These are phyloP conservation scores for Heliangelus exortis DNA, from an alignment of 2,797 vertebrate species.

Conservation along the genomic window DNA sequence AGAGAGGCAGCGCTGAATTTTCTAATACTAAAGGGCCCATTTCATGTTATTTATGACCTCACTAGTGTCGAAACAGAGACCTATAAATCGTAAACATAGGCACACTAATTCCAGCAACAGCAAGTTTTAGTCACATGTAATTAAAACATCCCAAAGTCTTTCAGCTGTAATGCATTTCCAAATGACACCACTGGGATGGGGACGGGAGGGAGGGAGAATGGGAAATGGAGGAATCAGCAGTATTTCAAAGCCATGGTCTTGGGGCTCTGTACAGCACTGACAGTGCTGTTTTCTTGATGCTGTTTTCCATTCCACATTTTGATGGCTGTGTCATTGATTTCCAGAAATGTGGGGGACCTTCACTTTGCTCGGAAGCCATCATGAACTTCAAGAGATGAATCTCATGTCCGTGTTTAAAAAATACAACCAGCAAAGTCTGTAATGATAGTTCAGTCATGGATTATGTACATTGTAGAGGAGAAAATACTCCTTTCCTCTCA, in stretches of 20 bases:
- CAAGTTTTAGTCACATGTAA: conserved; percentile 80
- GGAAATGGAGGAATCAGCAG: conserved; percentile 68
- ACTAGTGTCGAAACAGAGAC: conserved; percentile 69
- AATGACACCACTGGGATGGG: conserved; percentile 74
- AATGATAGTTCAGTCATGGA: not conserved
- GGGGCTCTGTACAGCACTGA: not conserved
- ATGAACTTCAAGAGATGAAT: not conserved
- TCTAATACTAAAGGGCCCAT: conserved; percentile 78
- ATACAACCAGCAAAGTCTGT: not conserved
- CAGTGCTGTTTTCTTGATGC: not conserved
- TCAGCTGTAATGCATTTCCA: conserved; percentile 78
- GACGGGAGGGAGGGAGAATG: conserved; percentile 1
- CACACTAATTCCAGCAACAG: conserved; percentile 75
- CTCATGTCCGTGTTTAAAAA: not conserved
- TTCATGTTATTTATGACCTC: conserved; percentile 78
- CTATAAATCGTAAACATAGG: conserved; percentile 79
- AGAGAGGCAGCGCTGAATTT: conserved; percentile 74
- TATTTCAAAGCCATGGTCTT: conserved; percentile 74
- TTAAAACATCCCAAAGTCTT: conserved; percentile 83
- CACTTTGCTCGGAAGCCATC: not conserved
- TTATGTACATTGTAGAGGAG: not conserved
- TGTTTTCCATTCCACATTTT: conserved; percentile 1
- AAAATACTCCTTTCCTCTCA: not conserved
- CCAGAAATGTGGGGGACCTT: not conserved
- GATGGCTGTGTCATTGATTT: not conserved